These are phyloP conservation scores for Halcyon malimbica DNA, from an alignment of 2,113 vertebrate species.

Conservation along the genomic window DNA sequence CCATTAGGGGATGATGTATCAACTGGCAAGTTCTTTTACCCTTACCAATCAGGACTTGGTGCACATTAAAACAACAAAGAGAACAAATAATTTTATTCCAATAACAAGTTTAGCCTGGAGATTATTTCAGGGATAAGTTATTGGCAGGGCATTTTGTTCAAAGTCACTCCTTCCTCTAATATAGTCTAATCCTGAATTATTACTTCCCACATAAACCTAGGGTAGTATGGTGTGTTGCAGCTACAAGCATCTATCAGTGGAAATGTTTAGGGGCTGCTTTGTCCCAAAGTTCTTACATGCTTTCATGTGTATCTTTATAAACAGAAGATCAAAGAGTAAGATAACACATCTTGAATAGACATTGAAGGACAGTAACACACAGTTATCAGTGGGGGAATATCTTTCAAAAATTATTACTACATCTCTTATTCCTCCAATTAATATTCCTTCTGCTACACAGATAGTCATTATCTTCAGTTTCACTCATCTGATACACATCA, in stretches of 20 bases:
- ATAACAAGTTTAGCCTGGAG: accelerated
- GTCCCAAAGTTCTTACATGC: neutral
- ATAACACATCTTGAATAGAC: accelerated
- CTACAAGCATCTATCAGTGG: too few relatives aligned
- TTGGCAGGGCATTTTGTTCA: neutral
- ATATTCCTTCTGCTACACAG: neutral
- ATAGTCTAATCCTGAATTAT: neutral
- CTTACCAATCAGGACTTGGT: neutral
- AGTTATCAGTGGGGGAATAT: neutral
- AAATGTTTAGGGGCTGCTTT: neutral
- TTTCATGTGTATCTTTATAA: neutral
- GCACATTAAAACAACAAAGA: neutral
- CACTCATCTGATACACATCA: neutral
- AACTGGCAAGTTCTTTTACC: neutral
- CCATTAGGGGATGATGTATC: neutral
- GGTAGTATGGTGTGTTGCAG: neutral
- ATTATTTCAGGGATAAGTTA: neutral
- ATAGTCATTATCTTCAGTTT: neutral
- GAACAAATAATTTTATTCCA: neutral
- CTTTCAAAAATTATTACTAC: neutral
- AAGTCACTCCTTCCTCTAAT: neutral
- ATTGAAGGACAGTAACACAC: neutral
- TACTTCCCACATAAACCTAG: neutral
- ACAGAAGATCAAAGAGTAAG: neutral
- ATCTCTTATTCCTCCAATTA: neutral